Evolutionary conservation across 2,113 vertebrate species (phyloP).

Genomic region (Furnarius figulus): DNA sequence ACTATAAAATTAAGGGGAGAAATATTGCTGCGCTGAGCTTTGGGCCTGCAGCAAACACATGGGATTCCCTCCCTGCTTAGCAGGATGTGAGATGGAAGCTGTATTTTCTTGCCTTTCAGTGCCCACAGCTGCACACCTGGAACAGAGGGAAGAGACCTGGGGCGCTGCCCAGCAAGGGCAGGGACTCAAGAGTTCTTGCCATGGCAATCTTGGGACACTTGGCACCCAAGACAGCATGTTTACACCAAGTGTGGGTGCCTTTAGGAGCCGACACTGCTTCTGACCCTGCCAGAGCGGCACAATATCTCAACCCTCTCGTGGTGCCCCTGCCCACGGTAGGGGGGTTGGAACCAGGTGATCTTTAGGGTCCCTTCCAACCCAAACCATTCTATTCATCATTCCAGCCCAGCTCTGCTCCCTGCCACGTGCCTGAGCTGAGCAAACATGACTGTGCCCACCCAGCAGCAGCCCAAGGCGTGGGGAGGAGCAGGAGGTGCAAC

Average conservation of each 20-base stretch:
- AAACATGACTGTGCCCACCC: background rate
- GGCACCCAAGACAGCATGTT: background rate
- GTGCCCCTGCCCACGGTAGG: background rate
- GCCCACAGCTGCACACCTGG: background rate
- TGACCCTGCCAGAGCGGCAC: background rate
- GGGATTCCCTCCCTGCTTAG: background rate
- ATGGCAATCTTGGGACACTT: background rate
- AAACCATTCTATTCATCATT: background rate
- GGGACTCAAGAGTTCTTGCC: background rate
- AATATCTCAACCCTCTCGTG: background rate
- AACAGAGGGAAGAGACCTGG: background rate
- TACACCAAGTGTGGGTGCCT: background rate
- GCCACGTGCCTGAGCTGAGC: accelerated
- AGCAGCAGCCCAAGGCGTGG: background rate
- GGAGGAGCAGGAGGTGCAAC: background rate
- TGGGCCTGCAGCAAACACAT: background rate
- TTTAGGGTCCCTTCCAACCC: background rate
- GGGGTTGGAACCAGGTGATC: background rate
- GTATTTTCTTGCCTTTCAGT: constrained; percentile 8
- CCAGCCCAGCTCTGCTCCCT: background rate
- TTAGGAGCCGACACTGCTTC: background rate
- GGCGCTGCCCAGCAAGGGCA: background rate
- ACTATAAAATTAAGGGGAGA: background rate
- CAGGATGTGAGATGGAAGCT: background rate
- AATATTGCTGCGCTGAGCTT: background rate